These are phyloP conservation scores for Drosophila parabipectinata DNA, from an alignment of 1,140 invertebrate species.

Conservation along the genomic window DNA sequence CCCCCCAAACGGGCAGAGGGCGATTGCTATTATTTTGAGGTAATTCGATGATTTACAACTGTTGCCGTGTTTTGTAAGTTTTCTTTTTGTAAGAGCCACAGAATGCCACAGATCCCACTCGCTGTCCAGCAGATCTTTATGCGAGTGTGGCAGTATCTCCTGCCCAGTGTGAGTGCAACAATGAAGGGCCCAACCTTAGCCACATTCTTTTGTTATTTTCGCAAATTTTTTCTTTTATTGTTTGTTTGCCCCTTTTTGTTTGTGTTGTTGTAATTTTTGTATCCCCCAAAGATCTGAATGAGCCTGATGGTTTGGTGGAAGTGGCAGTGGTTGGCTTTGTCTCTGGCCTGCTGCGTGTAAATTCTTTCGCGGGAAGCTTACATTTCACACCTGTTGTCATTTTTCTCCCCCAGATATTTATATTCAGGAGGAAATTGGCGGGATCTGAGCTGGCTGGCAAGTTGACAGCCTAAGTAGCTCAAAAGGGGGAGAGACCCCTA, in stretches of 20 bases:
- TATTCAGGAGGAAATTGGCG: constrained; percentile 12
- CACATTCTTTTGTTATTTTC: constrained; percentile 76
- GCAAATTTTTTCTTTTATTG: constrained; percentile 52
- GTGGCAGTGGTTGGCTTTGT: constrained; percentile 52
- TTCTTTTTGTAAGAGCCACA: constrained; percentile 41
- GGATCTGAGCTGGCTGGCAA: constrained; percentile 21
- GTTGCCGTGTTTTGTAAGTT: constrained; percentile 80
- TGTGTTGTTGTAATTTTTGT: constrained; percentile 51
- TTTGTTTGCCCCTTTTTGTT: constrained; percentile 11
- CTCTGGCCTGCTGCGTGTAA: constrained; percentile 29
- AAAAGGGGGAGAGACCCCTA: constrained; percentile 10
- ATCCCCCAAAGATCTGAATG: constrained; percentile 49
- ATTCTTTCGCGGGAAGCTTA: constrained; percentile 36
- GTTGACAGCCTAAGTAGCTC: constrained; percentile 64
- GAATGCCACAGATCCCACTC: constrained; percentile 59
- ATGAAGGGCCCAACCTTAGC: constrained; percentile 58
- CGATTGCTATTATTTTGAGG: constrained; percentile 81
- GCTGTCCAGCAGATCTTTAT: constrained; percentile 23
- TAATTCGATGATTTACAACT: constrained; percentile 82
- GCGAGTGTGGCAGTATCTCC: constrained; percentile 13
- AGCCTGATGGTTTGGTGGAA: constrained; percentile 30
- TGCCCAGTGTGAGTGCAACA: constrained; percentile 32
- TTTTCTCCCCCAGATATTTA: constrained; percentile 38
- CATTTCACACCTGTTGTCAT: constrained; percentile 72
- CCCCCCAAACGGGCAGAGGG: constrained; percentile 55